Evolutionary conservation across 2,797 vertebrate genomes (phyloP).

Genomic region (Acanthurus tractus): DNA sequence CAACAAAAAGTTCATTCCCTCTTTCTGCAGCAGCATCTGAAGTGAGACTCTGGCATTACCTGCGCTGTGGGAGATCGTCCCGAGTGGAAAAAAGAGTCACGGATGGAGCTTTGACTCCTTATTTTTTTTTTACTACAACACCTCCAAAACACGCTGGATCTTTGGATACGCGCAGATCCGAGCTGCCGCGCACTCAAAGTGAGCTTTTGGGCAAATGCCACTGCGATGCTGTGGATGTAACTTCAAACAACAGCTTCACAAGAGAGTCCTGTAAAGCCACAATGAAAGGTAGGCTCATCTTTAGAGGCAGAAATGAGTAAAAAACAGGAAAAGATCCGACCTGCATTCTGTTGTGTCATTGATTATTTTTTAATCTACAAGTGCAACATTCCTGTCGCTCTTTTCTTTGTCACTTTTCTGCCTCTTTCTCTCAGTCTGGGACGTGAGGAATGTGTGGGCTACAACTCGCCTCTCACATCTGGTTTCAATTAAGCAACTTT

Average conservation of each 20-base stretch:
- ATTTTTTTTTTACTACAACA: neutral
- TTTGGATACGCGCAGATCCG: constrained; percentile 24
- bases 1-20: constrained; percentile 14
- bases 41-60: constrained; percentile 47
- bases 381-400: neutral
- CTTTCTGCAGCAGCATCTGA: constrained; percentile 37
- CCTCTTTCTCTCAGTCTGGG: constrained; percentile 44
- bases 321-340: neutral
- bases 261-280: constrained; percentile 64
- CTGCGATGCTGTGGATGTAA: constrained; percentile 83
- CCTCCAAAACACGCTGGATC: constrained; percentile 8
- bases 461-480: constrained; percentile 88
- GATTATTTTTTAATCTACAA: neutral
- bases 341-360: neutral
- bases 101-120: constrained; percentile 46
- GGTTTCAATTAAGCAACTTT: constrained; percentile 90
- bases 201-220: constrained; percentile 59
- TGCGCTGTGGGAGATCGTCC: constrained; percentile 33
- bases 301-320: neutral
- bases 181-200: constrained; percentile 36
- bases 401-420: constrained; percentile 50
- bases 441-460: constrained; percentile 81
- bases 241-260: constrained; percentile 63
- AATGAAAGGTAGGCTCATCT: constrained; percentile 85
- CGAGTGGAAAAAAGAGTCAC: neutral